These are phyloP conservation scores for Setophaga coronata DNA, from an alignment of 2,113 vertebrate species.

Conservation along the genomic window DNA sequence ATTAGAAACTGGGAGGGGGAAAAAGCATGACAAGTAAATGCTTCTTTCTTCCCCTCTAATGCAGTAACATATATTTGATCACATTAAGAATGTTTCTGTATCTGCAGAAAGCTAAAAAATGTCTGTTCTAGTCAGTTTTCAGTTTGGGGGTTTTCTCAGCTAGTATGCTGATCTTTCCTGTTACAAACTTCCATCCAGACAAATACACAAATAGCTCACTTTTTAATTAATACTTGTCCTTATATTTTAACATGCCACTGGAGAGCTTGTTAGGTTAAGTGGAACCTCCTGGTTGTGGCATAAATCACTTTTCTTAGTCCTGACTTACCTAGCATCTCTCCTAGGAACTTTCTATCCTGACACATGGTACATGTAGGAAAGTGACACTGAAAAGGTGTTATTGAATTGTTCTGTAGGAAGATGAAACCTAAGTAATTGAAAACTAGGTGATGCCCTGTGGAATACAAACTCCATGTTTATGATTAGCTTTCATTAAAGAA, in stretches of 20 bases:
- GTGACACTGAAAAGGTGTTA: background rate
- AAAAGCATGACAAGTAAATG: background rate
- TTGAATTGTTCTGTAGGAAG: background rate
- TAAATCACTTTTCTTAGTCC: background rate
- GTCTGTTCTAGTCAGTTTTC: background rate
- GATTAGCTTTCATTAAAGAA: background rate
- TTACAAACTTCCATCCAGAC: background rate
- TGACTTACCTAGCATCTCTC: background rate
- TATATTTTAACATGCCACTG: background rate
- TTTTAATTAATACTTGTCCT: background rate
- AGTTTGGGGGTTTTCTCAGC: background rate
- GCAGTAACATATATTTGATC: background rate
- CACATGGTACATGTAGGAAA: background rate
- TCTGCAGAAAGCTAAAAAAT: background rate
- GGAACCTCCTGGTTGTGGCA: background rate
- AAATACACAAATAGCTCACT: background rate
- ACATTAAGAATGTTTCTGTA: background rate
- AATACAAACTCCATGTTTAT: background rate
- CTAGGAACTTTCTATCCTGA: background rate
- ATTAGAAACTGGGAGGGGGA: background rate
- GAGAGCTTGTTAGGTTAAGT: background rate
- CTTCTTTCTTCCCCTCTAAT: background rate
- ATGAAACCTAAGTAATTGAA: background rate
- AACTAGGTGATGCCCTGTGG: background rate
- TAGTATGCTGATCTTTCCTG: background rate